A percentile compares a stretch with the other conserved stretches of the same genome.
Conservation (phyloP, 2,113 vertebrate species). For the Carettochelys insculpta region DNA sequence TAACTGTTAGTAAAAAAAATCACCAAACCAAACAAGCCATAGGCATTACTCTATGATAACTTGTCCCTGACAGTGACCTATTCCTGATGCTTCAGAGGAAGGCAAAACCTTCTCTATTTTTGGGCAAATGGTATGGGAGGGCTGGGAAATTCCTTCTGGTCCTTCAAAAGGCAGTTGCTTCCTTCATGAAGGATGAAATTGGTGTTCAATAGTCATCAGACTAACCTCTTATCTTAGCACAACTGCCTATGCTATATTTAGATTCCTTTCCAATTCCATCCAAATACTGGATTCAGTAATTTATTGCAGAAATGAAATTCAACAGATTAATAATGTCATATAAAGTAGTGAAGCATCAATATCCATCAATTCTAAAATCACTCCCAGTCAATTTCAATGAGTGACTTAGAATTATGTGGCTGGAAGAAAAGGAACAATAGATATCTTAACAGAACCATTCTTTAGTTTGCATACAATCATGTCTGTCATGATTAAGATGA, state of each 20-base stretch:
- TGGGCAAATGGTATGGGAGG: neutral
- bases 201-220: slow-evolving; percentile 16
- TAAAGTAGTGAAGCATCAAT: neutral
- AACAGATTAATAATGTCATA: slow-evolving; percentile 9
- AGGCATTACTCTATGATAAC: neutral
- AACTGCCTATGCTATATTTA: slow-evolving; percentile 18
- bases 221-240: slow-evolving; percentile 27
- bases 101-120: neutral
- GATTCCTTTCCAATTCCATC: slow-evolving; percentile 35
- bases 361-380: slow-evolving; percentile 30
- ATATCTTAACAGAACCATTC: slow-evolving; percentile 35
- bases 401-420: neutral
- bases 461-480: slow-evolving; percentile 40
- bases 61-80: neutral
- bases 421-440: slow-evolving; percentile 6
- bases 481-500: slow-evolving; percentile 18
- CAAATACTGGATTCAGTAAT: slow-evolving; percentile 9
- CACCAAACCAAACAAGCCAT: neutral
- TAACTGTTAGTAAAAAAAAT: neutral
- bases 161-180: neutral
- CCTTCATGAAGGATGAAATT: slow-evolving; percentile 1
- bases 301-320: slow-evolving; percentile 43
- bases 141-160: neutral
- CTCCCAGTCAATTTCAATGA: slow-evolving; percentile 22
- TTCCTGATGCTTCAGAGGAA: neutral